Base-by-base conservation (phyloP, 2,888 invertebrate species). In the Ephialtes manifestator region DNA sequence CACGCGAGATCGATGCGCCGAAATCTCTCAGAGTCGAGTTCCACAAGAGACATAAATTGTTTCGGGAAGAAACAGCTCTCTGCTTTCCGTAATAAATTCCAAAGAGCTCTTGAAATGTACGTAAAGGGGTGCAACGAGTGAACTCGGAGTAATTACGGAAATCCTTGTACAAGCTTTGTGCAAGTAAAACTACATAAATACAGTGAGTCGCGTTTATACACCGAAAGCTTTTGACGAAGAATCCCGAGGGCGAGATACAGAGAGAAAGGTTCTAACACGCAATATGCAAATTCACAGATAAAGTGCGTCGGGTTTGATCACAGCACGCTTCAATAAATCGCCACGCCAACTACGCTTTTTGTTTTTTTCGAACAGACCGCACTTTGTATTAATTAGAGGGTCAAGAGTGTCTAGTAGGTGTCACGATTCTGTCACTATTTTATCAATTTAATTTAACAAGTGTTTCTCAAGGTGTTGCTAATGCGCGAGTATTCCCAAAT, bases 211-310 rank as follows among this genome's bases (percentile, higher is more conserved):
- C 15, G 60, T 72, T 65, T 65, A 39, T 43, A 67, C 58, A 39
- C 58, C 65, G 46, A 78, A 70, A 77, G 67, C 77, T 77, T 76
- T 65, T 43, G 18, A 48, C 70, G 74, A 70, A 78, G 63, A 82
- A 79, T 70, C 35, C 43, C 3, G 39, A 72, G 74, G 46, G 39
- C 65, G 55, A 60, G 63, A 65, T 60, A 48, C 46, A 35, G 53
- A 71, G 46, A 68, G 68, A 68, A 46, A 58, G 72, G 77, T 48
- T 83, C 67, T 55, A 68, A 85, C 92, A 92, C 89, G 92, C 92
- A 89, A 92, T 92, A 92, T 92, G 91, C 90, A 91, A 92, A 92
- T 92, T 86, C 86, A 65, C 71, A 79, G 89, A 90, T 86, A 84
- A 90, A 92, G 86, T 87, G 87, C 86, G 87, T 85, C 87, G 75